Evolutionary conservation across 2,888 invertebrate genomes (phyloP), one percentile per base, ranked within the genome.

Genomic region (Halictus quadricinctus): DNA sequence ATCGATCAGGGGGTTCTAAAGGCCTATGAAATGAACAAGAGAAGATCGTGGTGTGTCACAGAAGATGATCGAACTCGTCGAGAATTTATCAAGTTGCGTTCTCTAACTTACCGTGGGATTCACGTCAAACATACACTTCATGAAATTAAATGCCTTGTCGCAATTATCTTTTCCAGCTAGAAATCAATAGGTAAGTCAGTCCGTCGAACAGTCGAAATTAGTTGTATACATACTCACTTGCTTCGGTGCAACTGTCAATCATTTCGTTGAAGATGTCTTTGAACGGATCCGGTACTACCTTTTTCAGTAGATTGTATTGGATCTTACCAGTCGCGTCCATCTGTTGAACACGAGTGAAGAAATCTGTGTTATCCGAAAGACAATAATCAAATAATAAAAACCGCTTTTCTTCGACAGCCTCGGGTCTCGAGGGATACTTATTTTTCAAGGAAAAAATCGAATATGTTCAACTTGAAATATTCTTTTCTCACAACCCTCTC

Each of bases 161-260:
- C 94, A 94, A 18, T 88, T 80, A 75, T 94, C 91, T 0, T 77
- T 75, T 29, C 91, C 92, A 74, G 86, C 94, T 94, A 79, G 58
- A 90, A 74, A 3, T 36, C 36, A 21, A 66, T 41, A 36, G 29
- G 66, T 66, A 8, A 41, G 66, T 66, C 15, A 25, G 18, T 58
- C 12, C 0, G 21, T 4, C 18, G 13, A 66, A 29, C 36, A 36
- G 18, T n/a, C 21, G 43, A 25, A 58, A 5, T 10, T 29, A 46
- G 3, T 48, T 15, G 36, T 21, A 2, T 5, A 13, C 10, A 69
- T 76, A 88, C 89, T 88, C 60, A 90, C 93, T 81, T 36, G 66
- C 64, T 0, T 73, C 74, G 18, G 74, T 83, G 72, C 93, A 93
- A 12, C 72, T 72, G 12, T 91, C 84, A 21, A 92, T 48, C 85